Percentiles rank a stretch among this genome's conserved stretches.
Conservation (phyloP, 2,113 vertebrate species). For the Chaetodon trifascialis region DNA sequence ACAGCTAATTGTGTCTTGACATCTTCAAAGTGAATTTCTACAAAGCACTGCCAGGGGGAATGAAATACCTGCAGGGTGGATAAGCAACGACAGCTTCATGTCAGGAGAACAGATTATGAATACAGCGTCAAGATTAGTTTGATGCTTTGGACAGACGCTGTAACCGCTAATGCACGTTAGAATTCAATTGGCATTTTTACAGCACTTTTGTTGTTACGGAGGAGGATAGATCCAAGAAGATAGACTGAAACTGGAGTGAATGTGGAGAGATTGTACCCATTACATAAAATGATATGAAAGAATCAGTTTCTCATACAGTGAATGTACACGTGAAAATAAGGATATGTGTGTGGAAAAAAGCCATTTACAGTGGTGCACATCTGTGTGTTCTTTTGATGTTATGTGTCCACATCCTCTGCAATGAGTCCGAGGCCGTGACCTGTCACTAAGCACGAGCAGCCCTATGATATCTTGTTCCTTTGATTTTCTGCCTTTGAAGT, state of each 20-base stretch:
- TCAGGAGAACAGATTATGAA: slow-evolving; percentile 28
- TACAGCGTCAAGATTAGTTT: slow-evolving; percentile 14
- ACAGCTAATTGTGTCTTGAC: slow-evolving; percentile 33
- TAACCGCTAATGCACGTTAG: slow-evolving; percentile 16
- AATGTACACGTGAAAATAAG: no score
- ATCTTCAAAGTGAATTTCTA: slow-evolving; percentile 40
- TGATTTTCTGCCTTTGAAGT: slow-evolving; percentile 31
- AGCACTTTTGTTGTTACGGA: neutral
- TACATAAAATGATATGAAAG: neutral
- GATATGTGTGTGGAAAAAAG: neutral
- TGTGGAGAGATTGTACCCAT: neutral
- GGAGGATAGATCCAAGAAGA: neutral
- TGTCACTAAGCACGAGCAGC: slow-evolving; percentile 13
- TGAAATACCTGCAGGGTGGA: slow-evolving; percentile 49
- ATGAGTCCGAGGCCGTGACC: slow-evolving; percentile 16
- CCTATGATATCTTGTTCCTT: slow-evolving; percentile 25
- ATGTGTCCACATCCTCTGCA: slow-evolving; percentile 6
- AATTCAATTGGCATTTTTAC: slow-evolving; percentile 7
- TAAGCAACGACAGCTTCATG: slow-evolving; percentile 22
- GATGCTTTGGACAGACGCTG: slow-evolving; percentile 33
- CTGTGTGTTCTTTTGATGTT: neutral
- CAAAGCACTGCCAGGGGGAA: slow-evolving; percentile 40
- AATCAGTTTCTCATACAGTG: no score
- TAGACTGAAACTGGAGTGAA: neutral
- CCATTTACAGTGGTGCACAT: neutral